Base-by-base conservation (phyloP, 2,797 vertebrate genomes). In the Phaenicophaeus curvirostris region DNA sequence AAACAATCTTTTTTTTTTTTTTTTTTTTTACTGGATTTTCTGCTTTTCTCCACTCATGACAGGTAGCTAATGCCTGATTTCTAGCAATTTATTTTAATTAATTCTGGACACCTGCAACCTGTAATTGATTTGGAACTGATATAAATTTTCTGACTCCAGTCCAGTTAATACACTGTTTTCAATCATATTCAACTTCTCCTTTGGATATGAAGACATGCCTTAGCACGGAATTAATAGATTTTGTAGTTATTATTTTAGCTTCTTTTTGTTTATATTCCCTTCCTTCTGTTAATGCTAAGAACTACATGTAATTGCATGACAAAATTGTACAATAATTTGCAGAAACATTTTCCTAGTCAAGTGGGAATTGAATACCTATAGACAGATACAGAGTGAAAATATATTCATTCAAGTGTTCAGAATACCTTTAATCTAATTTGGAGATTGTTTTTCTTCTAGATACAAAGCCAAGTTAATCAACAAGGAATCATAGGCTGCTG, bases 101-200 rank as follows among this genome's bases (percentile, higher is more conserved):
- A 96, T 96, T 95, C 79, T 68, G 73, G 72, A 94, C 90, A 96
- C 93, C 87, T 96, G 79, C 74, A 96, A 88, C 42, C 77, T 97
- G 15, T 95, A 95, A 95, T 89, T 95, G 85, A 95, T 96, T 95
- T 97, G 94, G 75, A 93, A 93, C 39, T 75, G 48, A 81, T 90
- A 85, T 35, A 76, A 75, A 88, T 92, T 95, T 89, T 30, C 57
- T 92, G 62, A 75, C 66, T 94, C 82, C 24, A 77, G 27, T 95
- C 75, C 80, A 93, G 28, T 44, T 83, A 75, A 78, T 85, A 58
- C 50, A 57, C 46, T 51, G 42, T 37, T 73, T 94, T 96, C 63
- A 67, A 74, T 90, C 33, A 19, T 61, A 41, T 80, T 61, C 42
- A 87, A 5, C 21, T 94, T 73, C 16, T 93, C 48, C 37, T 87